phyloP scores from a whole-genome alignment of 2,888 invertebrate species.

The Phymatocera aterrima region DNA sequence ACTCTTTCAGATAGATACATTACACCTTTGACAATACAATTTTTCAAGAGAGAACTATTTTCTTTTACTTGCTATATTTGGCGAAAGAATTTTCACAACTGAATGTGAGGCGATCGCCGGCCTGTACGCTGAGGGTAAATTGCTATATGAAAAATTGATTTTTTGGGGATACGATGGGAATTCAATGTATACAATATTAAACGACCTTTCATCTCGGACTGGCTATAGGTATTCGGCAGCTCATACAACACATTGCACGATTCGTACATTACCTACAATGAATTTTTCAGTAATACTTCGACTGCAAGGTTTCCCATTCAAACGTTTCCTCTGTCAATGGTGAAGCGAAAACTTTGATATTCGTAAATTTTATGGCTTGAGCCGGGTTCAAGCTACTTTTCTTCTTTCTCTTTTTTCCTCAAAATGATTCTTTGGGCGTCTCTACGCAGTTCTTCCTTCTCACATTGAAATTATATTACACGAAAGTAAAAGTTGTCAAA shows the following conservation, averaged over 20 bases:
- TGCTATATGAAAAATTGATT: background rate
- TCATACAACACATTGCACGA: background rate
- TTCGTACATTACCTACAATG: background rate
- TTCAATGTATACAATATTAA: constrained; percentile 10
- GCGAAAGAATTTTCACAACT: background rate
- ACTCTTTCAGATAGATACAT: background rate
- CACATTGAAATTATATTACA: background rate
- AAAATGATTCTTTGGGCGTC: background rate
- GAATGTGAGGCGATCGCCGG: background rate
- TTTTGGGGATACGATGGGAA: background rate
- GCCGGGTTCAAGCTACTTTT: no score
- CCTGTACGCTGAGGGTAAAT: background rate
- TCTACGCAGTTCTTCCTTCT: background rate
- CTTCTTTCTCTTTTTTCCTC: background rate
- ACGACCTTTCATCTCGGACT: background rate
- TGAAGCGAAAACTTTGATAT: background rate
- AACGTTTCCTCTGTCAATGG: background rate
- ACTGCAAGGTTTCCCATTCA: background rate
- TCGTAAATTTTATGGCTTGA: background rate
- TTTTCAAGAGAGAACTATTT: background rate
- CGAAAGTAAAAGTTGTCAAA: background rate
- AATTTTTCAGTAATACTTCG: background rate
- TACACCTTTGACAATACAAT: background rate
- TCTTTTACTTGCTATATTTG: background rate
- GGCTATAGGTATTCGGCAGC: background rate